Base-by-base conservation (phyloP, 1,140 invertebrate species). In the Saccostrea glomerata region DNA sequence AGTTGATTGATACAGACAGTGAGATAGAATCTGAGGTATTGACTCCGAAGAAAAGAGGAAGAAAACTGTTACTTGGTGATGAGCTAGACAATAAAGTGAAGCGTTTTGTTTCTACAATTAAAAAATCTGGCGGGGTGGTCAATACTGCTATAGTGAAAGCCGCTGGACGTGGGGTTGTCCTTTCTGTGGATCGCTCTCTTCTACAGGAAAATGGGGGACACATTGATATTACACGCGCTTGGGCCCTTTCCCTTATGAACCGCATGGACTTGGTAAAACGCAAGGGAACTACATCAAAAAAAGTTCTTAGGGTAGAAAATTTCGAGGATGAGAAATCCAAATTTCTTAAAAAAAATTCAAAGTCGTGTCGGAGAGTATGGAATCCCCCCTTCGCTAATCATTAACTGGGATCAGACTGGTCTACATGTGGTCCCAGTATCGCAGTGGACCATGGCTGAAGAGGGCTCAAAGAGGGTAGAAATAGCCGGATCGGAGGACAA, bases 321-420 rank as follows among this genome's bases (percentile, higher is more conserved):
- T 58, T 13, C 15, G 56, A 58, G 0, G 15, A 58, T 0, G 56
- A 58, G 56, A 58, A 2, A 58, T 58, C 56, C 15, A 17, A 58
- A 58, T 58, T 58, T 58, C 56, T 58, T 58, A 56, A 7, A 56
- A 7, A 7, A 58, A 58, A 4, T 58, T 58, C 56, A 1, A 58
- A 1, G 56, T 58, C 56, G 15, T 58, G 15, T 58, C 11, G 1
- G 1, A 66, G 17, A 96, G 96, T 96, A 73, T 83, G 85, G n/a
- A 73, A 84, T 90, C 91, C 83, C 86, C 86, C 23, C 88, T 56
- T 66, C 86, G n/a, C 54, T 88, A 5, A 56, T 87, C n/a, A 86
- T 88, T 2, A 90, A 88, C 54, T 87, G 86, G 83, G 87, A 89
- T 85, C 77, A 86, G 66, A 88, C 85, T 25, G 83, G 82, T 58